Evolutionary conservation across 2,113 vertebrate genomes (phyloP).

Genomic region (Siniperca knerii): DNA sequence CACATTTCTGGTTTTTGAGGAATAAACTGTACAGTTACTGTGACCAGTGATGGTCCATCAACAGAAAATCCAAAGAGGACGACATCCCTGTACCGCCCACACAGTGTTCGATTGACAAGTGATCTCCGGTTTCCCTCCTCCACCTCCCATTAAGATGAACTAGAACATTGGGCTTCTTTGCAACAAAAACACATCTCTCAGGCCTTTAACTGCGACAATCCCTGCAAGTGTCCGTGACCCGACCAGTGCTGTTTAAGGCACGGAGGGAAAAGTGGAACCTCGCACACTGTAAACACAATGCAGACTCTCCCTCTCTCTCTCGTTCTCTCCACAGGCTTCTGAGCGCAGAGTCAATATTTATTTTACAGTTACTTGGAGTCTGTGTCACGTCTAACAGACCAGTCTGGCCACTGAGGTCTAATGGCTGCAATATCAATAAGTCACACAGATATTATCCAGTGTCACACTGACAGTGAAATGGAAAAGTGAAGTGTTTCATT

Average conservation of each 20-base stretch:
- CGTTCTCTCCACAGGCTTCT: slow-evolving; percentile 7
- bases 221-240: slow-evolving; percentile 1
- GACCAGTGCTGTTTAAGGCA: slow-evolving; percentile 19
- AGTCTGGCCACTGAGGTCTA: not conserved
- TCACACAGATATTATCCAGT: slow-evolving; percentile 36
- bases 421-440: slow-evolving; percentile 35
- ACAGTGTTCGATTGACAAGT: not conserved
- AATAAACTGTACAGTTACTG: not conserved
- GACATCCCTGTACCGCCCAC: not conserved
- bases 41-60: not conserved
- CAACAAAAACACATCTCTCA: not conserved
- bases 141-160: slow-evolving; percentile 12
- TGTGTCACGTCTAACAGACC: slow-evolving; percentile 17
- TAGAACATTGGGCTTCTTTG: not conserved
- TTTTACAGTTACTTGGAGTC: slow-evolving; percentile 52
- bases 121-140: not conserved
- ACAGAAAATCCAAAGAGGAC: not conserved
- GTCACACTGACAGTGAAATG: slow-evolving; percentile 20
- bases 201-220: slow-evolving; percentile 10
- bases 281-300: slow-evolving; percentile 17
- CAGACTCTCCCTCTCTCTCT: slow-evolving; percentile 4
- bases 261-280: not conserved
- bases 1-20: not conserved
- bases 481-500: slow-evolving; percentile 41
- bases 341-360: slow-evolving; percentile 65